phyloP scores from a whole-genome alignment of 2,888 invertebrate species.

The Dryococelus australis region DNA sequence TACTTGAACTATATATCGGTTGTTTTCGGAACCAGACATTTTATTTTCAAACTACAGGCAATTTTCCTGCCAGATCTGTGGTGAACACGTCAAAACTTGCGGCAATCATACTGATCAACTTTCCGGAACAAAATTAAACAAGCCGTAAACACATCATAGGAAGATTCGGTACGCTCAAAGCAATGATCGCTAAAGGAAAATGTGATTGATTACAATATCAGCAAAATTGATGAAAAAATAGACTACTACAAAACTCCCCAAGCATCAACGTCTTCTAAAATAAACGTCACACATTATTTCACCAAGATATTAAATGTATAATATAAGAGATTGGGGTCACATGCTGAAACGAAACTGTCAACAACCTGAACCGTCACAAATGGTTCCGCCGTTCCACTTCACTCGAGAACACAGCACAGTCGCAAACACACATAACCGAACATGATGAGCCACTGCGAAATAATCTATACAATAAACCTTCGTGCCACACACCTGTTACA shows the following conservation, averaged over 20 bases:
- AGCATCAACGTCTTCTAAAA: not conserved
- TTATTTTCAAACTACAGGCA: conserved; percentile 25
- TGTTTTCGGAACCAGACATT: conserved; percentile 60
- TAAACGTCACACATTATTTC: not conserved
- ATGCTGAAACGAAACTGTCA: conserved; percentile 54
- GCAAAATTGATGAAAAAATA: not conserved
- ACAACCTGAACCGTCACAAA: not conserved
- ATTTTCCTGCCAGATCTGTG: not conserved
- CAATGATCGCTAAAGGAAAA: not conserved
- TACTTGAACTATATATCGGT: conserved; percentile 80
- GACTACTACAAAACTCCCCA: not conserved
- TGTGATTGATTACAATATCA: not conserved
- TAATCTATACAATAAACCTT: not conserved
- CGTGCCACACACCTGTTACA: not conserved
- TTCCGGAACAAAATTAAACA: not conserved
- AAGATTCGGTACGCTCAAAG: not conserved
- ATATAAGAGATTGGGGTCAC: conserved; percentile 59
- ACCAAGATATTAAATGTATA: conserved; percentile 31
- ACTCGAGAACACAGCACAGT: not conserved
- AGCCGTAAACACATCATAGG: not conserved
- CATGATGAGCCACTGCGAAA: not conserved
- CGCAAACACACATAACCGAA: not conserved
- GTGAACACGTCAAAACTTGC: not conserved
- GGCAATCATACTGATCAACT: not conserved
- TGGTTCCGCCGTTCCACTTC: not conserved